A percentile compares a stretch with the other conserved stretches of the same genome.
Conservation (phyloP, 30 jellyfish, hydroid and myxozoan species). For the Morbakka virulenta region DNA sequence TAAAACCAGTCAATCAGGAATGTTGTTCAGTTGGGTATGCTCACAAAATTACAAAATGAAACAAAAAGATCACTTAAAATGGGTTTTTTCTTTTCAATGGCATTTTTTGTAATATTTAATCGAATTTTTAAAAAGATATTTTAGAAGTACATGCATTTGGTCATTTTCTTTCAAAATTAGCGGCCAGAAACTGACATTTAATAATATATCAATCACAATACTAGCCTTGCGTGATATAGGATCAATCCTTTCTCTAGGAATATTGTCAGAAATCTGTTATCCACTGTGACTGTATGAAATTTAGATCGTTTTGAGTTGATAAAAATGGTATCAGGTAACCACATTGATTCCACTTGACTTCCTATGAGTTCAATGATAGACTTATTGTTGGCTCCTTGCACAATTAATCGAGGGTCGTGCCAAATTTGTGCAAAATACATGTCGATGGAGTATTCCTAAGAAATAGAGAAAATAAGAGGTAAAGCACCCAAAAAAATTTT, state of each 20-base stretch:
- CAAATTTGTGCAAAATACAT: constrained; percentile 94
- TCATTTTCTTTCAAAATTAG: no score
- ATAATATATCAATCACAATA: neutral
- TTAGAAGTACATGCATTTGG: no score
- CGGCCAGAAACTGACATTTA: no score
- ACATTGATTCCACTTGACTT: constrained; percentile 65
- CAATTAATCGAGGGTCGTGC: constrained; percentile 76
- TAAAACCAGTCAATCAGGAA: no score
- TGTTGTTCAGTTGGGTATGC: no score
- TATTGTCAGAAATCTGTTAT: constrained; percentile 83
- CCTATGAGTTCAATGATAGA: constrained; percentile 81
- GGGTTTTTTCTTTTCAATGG: neutral
- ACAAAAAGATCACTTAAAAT: no score
- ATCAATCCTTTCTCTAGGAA: constrained; percentile 64
- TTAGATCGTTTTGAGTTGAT: constrained; percentile 81
- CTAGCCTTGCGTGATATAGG: constrained; percentile 88
- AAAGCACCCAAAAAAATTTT: no score
- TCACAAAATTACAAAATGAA: no score
- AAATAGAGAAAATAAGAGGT: no score
- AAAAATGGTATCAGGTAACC: constrained; percentile 98
- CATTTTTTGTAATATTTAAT: no score
- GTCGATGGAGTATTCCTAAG: constrained; percentile 84
- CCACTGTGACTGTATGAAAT: constrained; percentile 86
- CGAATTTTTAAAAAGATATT: no score
- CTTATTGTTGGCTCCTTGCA: constrained; percentile 35